These are phyloP conservation scores for Crotalus adamanteus DNA, from an alignment of 2,797 vertebrate species.

Conservation along the genomic window DNA sequence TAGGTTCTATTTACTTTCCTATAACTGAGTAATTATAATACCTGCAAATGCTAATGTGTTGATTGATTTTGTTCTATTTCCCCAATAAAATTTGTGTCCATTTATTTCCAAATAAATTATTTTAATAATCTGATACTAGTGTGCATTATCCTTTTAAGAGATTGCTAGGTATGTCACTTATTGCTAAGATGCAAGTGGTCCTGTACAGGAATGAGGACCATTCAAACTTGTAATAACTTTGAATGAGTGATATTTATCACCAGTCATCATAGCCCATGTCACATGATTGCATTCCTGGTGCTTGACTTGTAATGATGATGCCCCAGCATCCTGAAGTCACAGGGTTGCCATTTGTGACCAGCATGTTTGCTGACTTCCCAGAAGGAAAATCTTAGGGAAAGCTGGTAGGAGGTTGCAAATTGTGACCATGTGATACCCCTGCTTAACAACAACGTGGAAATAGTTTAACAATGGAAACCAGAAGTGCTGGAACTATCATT, in stretches of 20 bases:
- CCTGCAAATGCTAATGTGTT: not conserved
- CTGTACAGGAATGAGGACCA: not conserved
- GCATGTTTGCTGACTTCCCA: not conserved
- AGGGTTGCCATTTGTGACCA: not conserved
- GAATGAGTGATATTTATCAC: not conserved
- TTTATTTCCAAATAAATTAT: not conserved
- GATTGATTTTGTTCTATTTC: not conserved
- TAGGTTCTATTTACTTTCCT: not conserved
- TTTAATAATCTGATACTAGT: not conserved
- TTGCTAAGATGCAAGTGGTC: not conserved
- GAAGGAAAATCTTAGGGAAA: not conserved
- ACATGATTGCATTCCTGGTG: not conserved
- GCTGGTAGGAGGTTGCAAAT: not conserved
- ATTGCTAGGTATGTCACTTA: not conserved
- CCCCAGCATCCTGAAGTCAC: not conserved
- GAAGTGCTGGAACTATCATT: not conserved
- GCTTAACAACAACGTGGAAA: not conserved
- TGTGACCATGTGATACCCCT: not conserved
- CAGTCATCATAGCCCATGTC: not conserved
- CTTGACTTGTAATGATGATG: not conserved
- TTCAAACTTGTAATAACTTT: not conserved
- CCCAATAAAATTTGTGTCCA: not conserved
- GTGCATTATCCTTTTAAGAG: not conserved
- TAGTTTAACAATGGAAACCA: not conserved
- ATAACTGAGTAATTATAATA: not conserved